Conservation (phyloP, 2,113 vertebrate genomes). For the Sinocyclocheilus anophthalmus region DNA sequence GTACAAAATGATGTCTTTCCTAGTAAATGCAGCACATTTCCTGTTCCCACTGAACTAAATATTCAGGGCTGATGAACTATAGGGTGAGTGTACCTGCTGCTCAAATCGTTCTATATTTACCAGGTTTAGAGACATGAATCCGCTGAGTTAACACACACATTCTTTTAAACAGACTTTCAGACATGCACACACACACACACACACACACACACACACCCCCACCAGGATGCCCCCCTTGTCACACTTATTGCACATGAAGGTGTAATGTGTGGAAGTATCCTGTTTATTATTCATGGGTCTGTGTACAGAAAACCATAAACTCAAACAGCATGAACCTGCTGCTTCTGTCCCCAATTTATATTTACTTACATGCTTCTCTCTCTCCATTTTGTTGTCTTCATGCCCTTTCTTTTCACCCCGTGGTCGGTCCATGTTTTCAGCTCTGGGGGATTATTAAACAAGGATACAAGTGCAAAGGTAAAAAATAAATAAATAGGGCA, state of each 20-base stretch:
- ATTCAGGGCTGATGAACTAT: background rate
- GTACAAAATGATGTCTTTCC: background rate
- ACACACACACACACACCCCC: no score
- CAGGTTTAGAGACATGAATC: conserved; percentile 49
- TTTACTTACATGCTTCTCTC: conserved; percentile 19
- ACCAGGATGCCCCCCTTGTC: conserved; percentile 13
- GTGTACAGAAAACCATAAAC: conserved; percentile 22
- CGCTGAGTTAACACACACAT: conserved; percentile 40
- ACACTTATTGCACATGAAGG: conserved; percentile 75
- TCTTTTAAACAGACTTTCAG: conserved; percentile 9
- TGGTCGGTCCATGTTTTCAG: conserved; percentile 77
- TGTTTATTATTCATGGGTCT: conserved; percentile 75
- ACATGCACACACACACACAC: conserved; percentile 9
- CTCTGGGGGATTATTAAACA: conserved; percentile 99
- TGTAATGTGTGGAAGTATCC: conserved; percentile 79
- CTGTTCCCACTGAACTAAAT: conserved; percentile 6
- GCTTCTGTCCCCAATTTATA: conserved; percentile 48
- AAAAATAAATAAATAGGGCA: background rate
- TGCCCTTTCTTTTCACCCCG: conserved; percentile 71
- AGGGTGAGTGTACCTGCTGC: conserved; percentile 13
- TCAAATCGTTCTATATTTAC: conserved; percentile 42
- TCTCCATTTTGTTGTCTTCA: conserved; percentile 39
- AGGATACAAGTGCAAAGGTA: conserved; percentile 99
- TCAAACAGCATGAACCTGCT: conserved; percentile 51
- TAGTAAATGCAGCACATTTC: conserved; percentile 19